These are phyloP conservation scores for Haliclystus octoradiatus DNA, from an alignment of 30 jellyfish, hydroid and myxozoan species.

Conservation along the genomic window DNA sequence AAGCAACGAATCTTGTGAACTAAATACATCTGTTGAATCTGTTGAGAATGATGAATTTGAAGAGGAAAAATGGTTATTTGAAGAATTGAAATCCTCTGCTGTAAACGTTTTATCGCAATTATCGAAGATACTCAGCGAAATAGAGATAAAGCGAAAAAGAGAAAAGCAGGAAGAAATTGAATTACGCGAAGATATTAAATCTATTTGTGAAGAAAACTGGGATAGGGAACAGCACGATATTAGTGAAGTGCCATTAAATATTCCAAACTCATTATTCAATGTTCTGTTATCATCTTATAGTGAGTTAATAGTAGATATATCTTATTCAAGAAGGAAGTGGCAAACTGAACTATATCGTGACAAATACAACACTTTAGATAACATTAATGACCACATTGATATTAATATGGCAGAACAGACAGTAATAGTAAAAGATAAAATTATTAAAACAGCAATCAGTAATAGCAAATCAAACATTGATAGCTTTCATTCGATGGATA, in stretches of 20 bases:
- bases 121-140: slow-evolving; percentile 21
- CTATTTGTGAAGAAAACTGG: slow-evolving; percentile 32
- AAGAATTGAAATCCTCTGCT: slow-evolving; percentile 77
- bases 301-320: slow-evolving; percentile 37
- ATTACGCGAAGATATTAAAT: slow-evolving; percentile 35
- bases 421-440: slow-evolving; percentile 11
- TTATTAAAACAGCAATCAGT: slow-evolving; percentile 17
- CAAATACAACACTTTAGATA: slow-evolving; percentile 31
- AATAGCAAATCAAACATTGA: slow-evolving; percentile 3
- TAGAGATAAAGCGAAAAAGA: slow-evolving; percentile 1
- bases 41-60: too few species aligned
- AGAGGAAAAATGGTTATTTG: too few species aligned
- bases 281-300: slow-evolving; percentile 22
- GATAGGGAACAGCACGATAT: not conserved
- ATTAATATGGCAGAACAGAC: slow-evolving; percentile 9
- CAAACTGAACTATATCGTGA: slow-evolving; percentile 60
- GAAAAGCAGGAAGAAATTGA: slow-evolving; percentile 24
- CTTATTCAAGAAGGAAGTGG: slow-evolving; percentile 42
- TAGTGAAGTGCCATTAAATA: not conserved
- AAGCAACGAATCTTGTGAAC: too few species aligned
- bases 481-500: not conserved
- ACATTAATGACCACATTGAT: slow-evolving; percentile 6
- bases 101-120: slow-evolving; percentile 45
- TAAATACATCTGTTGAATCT: too few species aligned
- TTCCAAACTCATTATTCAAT: not conserved